Evolutionary conservation across 2,113 vertebrate genomes (phyloP).

Genomic region (Marmota flaviventris): DNA sequence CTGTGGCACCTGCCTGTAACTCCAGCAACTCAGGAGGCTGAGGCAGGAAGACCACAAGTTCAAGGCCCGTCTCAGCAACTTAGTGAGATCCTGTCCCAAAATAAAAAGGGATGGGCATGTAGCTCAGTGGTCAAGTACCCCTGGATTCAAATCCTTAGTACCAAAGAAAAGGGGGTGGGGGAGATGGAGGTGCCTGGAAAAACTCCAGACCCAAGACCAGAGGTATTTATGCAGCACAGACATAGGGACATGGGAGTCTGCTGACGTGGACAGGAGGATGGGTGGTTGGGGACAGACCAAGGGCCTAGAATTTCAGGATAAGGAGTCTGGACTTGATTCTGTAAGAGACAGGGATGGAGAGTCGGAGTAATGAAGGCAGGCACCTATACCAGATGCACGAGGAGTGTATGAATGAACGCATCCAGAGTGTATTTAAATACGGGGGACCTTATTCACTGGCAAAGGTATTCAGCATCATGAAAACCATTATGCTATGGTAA

Average conservation of each 20-base stretch:
- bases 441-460: background rate
- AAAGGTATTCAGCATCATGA: background rate
- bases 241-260: fast-evolving
- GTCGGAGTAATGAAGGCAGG: background rate
- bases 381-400: background rate
- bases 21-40: too few species aligned
- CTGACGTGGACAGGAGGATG: background rate
- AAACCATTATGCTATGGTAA: background rate
- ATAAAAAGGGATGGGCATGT: too few species aligned
- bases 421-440: background rate
- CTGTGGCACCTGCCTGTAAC: too few species aligned
- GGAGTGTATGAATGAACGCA: background rate
- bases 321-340: background rate
- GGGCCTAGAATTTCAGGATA: background rate
- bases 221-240: background rate
- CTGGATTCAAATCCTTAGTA: too few species aligned
- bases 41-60: too few species aligned
- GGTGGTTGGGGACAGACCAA: background rate
- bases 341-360: background rate
- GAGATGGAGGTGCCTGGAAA: too few species aligned
- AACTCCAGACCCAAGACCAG: background rate
- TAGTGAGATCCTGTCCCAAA: too few species aligned
- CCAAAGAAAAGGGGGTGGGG: too few species aligned
- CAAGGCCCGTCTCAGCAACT: too few species aligned
- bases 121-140: too few species aligned